These are phyloP conservation scores for Choloepus hoffmanni DNA, from an alignment of 2,113 vertebrate genomes.

Conservation along the genomic window DNA sequence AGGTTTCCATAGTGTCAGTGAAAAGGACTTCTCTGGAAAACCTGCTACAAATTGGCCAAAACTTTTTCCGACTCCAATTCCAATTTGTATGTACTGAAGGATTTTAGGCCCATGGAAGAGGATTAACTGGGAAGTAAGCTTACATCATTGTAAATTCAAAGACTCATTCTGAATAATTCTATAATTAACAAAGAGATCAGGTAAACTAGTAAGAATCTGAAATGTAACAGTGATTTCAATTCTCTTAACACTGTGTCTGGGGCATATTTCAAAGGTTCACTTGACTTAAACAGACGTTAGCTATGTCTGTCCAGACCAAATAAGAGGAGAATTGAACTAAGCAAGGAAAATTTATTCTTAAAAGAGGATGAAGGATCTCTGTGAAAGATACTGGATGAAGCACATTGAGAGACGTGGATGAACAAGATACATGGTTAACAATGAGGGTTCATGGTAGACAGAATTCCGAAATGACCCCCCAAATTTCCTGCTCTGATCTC, in stretches of 20 bases:
- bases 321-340: not conserved
- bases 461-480: not conserved
- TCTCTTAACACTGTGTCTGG: not conserved
- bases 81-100: slow-evolving; percentile 63
- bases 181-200: not conserved
- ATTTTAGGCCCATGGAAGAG: not conserved
- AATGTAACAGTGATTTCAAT: not conserved
- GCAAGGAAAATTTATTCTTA: not conserved
- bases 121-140: not conserved
- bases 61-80: slow-evolving; percentile 65
- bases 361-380: not conserved
- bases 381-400: not conserved
- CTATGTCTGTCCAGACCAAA: not conserved
- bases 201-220: not conserved
- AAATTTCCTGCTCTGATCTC: not conserved
- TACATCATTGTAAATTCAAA: not conserved
- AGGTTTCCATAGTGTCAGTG: slow-evolving; percentile 66
- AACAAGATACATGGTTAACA: not conserved
- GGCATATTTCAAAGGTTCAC: slow-evolving; percentile 52
- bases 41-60: slow-evolving; percentile 50
- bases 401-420: rapidly evolving
- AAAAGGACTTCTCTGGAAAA: slow-evolving; percentile 66
- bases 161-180: slow-evolving; percentile 15
- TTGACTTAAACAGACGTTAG: slow-evolving; percentile 2
- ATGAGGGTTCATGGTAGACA: not conserved